Evolutionary conservation across 2,113 vertebrate species (phyloP).

Genomic region (Passer domesticus): DNA sequence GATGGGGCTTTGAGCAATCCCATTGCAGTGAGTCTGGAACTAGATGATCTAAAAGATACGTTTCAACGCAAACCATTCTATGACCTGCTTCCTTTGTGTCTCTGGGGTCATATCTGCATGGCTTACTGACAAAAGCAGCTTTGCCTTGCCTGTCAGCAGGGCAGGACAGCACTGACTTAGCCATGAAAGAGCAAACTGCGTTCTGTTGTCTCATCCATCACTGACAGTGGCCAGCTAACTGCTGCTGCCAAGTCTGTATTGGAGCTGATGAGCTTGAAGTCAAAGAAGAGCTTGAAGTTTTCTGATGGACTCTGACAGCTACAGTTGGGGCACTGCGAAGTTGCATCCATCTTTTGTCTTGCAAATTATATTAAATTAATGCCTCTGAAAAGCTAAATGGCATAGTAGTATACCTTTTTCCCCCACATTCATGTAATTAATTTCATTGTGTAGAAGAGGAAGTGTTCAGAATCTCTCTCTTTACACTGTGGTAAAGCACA

Average conservation of each 20-base stretch:
- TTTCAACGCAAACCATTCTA: neutral
- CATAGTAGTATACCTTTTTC: neutral
- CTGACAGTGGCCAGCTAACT: neutral
- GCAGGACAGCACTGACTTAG: neutral
- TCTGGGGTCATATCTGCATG: neutral
- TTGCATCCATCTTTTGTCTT: neutral
- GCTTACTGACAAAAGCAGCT: constrained; percentile 8
- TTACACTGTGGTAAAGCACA: neutral
- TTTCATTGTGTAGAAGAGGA: neutral
- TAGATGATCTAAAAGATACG: neutral
- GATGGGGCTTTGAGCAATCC: neutral
- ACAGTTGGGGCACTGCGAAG: neutral
- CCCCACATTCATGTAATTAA: neutral
- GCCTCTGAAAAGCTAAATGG: neutral
- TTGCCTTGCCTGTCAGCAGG: neutral
- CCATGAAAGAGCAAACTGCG: neutral
- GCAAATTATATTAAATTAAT: neutral
- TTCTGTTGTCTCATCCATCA: neutral
- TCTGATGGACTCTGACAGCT: neutral
- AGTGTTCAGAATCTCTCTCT: neutral
- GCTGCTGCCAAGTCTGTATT: neutral
- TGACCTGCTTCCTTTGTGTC: neutral
- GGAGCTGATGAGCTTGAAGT: neutral
- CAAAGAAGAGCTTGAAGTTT: neutral
- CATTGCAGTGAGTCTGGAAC: neutral